Evolutionary conservation across 2,113 vertebrate genomes (phyloP), one percentile per base, ranked within the genome.

Genomic region (Solea solea): DNA sequence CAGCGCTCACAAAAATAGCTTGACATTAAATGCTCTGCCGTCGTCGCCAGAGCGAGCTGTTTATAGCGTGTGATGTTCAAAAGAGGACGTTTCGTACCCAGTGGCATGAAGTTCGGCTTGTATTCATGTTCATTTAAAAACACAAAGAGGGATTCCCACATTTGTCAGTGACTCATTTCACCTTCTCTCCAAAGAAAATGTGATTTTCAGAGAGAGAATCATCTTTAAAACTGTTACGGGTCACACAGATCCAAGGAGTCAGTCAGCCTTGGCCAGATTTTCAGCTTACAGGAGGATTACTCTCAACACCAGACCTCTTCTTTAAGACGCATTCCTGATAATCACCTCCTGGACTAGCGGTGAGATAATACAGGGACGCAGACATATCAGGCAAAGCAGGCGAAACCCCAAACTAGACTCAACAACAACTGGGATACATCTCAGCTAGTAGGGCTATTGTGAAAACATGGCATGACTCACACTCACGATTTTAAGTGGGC

Each of bases 251-350:
- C 50, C 13, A 72, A 79, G 72, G 62, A 80, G 42, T 46, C 45
- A 78, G 66, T 83, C 76, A 79, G 54, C 16, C 60, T 69, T 8
- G 21, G 84, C 52, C 85, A 82, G 87, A 88, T 87, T 87, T 83
- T 80, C 67, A 85, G 80, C 64, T 91, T 86, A 90, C 66, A 53
- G 49, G 48, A 39, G 79, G 87, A 90, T 90, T 90, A 89, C 83
- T 76, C 44, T 46, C 78, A 83, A 78, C 72, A 71, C 52, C 60
- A 69, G 72, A 76, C 60, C 53, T 83, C 82, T 76, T 72, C 75
- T 44, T 14, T 72, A 71, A 85, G 59, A 85, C 57, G 51, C 74
- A 76, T 75, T 78, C 25, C 34, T 74, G 83, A 83, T 86, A 87
- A 91, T 83, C 63, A 55, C 69, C 50, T 21, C 51, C 42, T 64